These are phyloP conservation scores for Drosophila insularis DNA, from an alignment of 1,140 invertebrate genomes.

Conservation along the genomic window DNA sequence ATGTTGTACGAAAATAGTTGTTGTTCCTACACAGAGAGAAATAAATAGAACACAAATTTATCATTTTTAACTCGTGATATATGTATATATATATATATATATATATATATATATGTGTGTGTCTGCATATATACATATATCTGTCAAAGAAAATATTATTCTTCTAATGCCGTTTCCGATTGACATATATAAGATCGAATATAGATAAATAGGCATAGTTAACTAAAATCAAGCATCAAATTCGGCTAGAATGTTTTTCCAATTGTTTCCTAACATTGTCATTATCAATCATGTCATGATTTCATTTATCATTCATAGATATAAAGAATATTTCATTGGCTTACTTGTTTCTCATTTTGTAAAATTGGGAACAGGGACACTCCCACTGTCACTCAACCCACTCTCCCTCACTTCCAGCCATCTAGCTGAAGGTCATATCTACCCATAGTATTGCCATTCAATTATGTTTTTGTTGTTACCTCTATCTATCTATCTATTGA, in stretches of 20 bases:
- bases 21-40: constrained; percentile 48
- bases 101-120: too few relatives aligned
- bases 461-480: constrained; percentile 32
- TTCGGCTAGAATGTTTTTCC: too few relatives aligned
- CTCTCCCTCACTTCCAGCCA: not conserved
- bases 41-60: constrained; percentile 41
- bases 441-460: constrained; percentile 41
- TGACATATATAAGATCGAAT: too few relatives aligned
- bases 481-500: not conserved
- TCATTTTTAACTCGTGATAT: constrained; percentile 10
- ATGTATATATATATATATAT: too few relatives aligned
- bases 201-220: too few relatives aligned
- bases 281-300: not conserved
- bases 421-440: constrained; percentile 36
- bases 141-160: not conserved
- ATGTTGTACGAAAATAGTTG: constrained; percentile 73
- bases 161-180: not conserved
- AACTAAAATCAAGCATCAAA: too few relatives aligned
- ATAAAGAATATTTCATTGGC: not conserved
- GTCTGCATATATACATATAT: too few relatives aligned
- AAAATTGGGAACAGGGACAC: not conserved
- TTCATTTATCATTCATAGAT: constrained; percentile 1
- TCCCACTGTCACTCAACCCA: not conserved
- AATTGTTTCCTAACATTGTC: not conserved
- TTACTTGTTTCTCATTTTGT: not conserved